These are phyloP conservation scores for Huso huso DNA, from an alignment of 2,797 vertebrate genomes.

Conservation along the genomic window DNA sequence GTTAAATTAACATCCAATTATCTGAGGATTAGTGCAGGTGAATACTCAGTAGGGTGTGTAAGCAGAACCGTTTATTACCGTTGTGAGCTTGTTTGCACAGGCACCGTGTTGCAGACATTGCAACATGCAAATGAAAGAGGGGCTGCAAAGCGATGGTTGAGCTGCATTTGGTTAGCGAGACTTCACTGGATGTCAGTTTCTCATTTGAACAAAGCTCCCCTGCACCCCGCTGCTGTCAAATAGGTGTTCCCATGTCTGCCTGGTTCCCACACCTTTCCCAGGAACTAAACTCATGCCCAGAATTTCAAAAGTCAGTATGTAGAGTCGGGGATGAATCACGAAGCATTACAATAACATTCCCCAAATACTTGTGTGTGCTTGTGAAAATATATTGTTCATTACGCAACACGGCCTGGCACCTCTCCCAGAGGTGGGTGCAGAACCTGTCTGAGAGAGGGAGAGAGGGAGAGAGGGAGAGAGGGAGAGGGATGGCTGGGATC, in stretches of 20 bases:
- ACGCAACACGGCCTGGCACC: slow-evolving; percentile 39
- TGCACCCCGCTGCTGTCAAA: no score
- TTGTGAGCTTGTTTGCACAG: no score
- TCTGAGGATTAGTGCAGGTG: no score
- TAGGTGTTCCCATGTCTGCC: background rate
- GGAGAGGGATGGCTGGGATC: slow-evolving; percentile 45
- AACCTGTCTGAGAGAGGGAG: slow-evolving; percentile 38
- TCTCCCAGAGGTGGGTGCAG: slow-evolving; percentile 51
- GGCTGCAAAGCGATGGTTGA: no score
- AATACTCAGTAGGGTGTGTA: no score
- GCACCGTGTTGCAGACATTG: no score
- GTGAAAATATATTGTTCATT: slow-evolving; percentile 35
- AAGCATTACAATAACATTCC: slow-evolving; percentile 62
- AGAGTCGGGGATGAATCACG: slow-evolving; percentile 55
- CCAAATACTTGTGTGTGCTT: slow-evolving; percentile 39
- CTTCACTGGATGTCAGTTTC: no score
- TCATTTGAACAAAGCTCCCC: no score
- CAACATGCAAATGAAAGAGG: no score
- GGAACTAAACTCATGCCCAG: slow-evolving; percentile 14
- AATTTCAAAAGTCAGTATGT: slow-evolving; percentile 54
- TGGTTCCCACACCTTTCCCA: slow-evolving; percentile 25
- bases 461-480: slow-evolving; percentile 34
- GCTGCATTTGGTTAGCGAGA: no score
- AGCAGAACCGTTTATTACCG: no score
- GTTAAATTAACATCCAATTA: no score